Evolutionary conservation across 2,888 invertebrate genomes (phyloP).

Genomic region (Rhodophaea formosa): DNA sequence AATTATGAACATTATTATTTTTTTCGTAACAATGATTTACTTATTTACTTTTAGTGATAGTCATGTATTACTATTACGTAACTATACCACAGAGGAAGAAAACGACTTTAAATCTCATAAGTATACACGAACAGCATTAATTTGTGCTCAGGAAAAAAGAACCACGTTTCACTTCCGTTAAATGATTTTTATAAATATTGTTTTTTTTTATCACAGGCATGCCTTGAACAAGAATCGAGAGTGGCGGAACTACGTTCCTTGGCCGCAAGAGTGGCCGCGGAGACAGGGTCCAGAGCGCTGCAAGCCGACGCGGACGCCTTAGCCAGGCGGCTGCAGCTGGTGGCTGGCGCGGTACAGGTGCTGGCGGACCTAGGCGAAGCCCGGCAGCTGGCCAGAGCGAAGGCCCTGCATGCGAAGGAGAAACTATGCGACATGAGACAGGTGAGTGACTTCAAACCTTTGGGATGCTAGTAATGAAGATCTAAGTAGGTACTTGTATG

Average conservation of each 20-base stretch:
- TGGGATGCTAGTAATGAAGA: too few relatives aligned
- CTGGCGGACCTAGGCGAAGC: conserved; percentile 90
- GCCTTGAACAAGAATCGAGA: conserved; percentile 87
- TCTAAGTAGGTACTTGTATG: too few relatives aligned
- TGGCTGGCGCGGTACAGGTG: conserved; percentile 86
- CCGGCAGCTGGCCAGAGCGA: conserved; percentile 80
- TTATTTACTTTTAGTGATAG: too few relatives aligned
- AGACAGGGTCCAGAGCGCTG: conserved; percentile 88
- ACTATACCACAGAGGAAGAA: too few relatives aligned
- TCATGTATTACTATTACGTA: too few relatives aligned
- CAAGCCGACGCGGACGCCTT: conserved; percentile 89
- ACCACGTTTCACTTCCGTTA: too few relatives aligned
- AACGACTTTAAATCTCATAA: too few relatives aligned
- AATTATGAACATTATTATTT: too few relatives aligned
- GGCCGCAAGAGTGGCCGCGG: conserved; percentile 88
- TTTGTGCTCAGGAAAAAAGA: too few relatives aligned
- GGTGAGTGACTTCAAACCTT: conserved; percentile 77
- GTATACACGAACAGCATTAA: too few relatives aligned
- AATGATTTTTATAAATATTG: too few relatives aligned
- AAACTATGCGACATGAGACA: conserved; percentile 87
- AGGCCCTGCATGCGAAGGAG: conserved; percentile 83
- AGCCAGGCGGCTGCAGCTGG: conserved; percentile 87
- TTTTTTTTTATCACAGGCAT: conserved; percentile 79
- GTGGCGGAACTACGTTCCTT: conserved; percentile 87
- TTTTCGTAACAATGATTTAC: too few relatives aligned